A percentile compares a stretch with the other conserved stretches of the same genome.
phyloP scores from a whole-genome alignment of 2,888 invertebrate genomes.

The Habroteleia sp. region DNA sequence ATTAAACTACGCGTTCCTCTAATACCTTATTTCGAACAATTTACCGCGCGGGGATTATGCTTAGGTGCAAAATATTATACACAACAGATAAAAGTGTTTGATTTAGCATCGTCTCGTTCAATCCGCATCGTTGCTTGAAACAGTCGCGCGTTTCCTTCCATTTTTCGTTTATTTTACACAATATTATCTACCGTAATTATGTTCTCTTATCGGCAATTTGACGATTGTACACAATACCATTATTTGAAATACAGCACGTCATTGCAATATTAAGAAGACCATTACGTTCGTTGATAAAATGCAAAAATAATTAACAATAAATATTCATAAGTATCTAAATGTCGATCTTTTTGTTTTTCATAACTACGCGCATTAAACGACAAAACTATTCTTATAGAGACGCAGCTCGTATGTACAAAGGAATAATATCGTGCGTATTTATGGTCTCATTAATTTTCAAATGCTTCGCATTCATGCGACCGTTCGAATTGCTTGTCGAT shows the following conservation, averaged over 20 bases:
- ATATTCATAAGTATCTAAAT: constrained; percentile 33
- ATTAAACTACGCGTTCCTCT: constrained; percentile 4
- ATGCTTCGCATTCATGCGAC: background rate
- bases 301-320: constrained; percentile 39
- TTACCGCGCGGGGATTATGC: constrained; percentile 4
- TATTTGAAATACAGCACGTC: constrained; percentile 17
- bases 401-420: constrained; percentile 8
- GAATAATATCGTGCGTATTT: constrained; percentile 23
- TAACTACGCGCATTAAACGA: constrained; percentile 6
- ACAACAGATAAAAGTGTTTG: no score
- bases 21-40: constrained; percentile 4
- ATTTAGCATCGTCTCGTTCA: no score
- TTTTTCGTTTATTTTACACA: constrained; percentile 22
- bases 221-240: constrained; percentile 6
- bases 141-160: background rate
- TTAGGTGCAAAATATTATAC: no score
- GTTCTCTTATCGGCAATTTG: constrained; percentile 26
- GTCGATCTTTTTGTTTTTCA: constrained; percentile 32
- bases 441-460: constrained; percentile 28
- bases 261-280: constrained; percentile 14
- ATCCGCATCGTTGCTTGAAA: no score
- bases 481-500: constrained; percentile 12
- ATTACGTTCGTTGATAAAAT: constrained; percentile 41
- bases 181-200: constrained; percentile 36
- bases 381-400: constrained; percentile 14